Evolutionary conservation across 2,888 invertebrate species (phyloP).

Genomic region (Tiliacea aurago): DNA sequence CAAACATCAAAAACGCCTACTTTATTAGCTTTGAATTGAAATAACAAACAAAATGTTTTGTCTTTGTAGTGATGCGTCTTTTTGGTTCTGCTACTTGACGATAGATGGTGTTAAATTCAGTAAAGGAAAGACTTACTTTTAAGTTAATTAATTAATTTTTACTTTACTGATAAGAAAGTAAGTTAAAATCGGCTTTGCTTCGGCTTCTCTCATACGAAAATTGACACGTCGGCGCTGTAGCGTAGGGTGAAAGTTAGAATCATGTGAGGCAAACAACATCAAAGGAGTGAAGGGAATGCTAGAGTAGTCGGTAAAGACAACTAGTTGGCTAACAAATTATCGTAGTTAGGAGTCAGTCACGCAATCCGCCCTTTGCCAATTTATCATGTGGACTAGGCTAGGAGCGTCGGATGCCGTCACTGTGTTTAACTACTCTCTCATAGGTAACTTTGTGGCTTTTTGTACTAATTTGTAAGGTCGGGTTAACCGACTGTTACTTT

Average conservation of each 20-base stretch:
- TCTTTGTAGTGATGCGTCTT: too few relatives aligned
- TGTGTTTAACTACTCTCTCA: constrained; percentile 45
- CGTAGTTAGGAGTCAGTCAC: constrained; percentile 74
- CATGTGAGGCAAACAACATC: constrained; percentile 48
- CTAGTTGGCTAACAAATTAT: constrained; percentile 73
- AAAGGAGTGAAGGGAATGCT: constrained; percentile 41
- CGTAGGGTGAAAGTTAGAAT: constrained; percentile 31
- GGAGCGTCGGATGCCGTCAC: constrained; percentile 59
- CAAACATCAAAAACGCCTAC: too few relatives aligned
- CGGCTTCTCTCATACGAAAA: too few relatives aligned
- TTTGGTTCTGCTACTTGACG: too few relatives aligned
- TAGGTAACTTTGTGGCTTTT: constrained; percentile 43
- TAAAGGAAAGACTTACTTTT: too few relatives aligned
- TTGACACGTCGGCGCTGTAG: too few relatives aligned
- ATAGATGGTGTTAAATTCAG: too few relatives aligned
- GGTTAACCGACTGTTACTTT: constrained; percentile 34
- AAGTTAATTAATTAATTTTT: too few relatives aligned
- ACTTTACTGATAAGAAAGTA: too few relatives aligned
- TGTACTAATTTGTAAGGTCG: constrained; percentile 15
- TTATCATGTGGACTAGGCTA: constrained; percentile 65
- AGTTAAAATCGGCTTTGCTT: too few relatives aligned
- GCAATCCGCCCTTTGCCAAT: constrained; percentile 70
- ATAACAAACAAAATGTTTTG: too few relatives aligned
- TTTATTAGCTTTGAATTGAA: too few relatives aligned
- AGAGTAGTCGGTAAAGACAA: constrained; percentile 67